Conservation (phyloP, 2,113 vertebrate genomes). For the Morone saxatilis region DNA sequence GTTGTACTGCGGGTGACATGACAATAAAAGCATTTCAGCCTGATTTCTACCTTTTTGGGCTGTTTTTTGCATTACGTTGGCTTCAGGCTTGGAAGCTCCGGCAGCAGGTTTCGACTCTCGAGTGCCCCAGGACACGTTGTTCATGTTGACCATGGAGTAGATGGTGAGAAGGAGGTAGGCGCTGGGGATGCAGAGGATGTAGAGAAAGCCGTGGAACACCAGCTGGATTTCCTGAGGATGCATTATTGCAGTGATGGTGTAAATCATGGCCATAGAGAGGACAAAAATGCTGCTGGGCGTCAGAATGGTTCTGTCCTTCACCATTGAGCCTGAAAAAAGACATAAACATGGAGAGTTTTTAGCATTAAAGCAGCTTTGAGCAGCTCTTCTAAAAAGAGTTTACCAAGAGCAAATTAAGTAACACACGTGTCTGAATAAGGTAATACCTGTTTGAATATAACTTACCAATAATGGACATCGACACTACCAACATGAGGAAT, state of each 20-base stretch:
- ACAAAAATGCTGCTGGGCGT: slow-evolving; percentile 80
- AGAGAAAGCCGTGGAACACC: slow-evolving; percentile 78
- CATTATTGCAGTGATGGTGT: slow-evolving; percentile 64
- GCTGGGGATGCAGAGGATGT: slow-evolving; percentile 81
- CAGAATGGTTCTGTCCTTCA: slow-evolving; percentile 70
- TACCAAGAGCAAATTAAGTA: not conserved
- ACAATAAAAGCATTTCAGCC: not conserved
- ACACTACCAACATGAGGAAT: slow-evolving; percentile 79
- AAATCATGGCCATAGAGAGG: slow-evolving; percentile 58
- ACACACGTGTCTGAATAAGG: not conserved
- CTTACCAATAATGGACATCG: slow-evolving; percentile 78
- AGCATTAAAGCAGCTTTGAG: not conserved
- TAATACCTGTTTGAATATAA: not conserved
- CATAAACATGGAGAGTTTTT: not conserved
- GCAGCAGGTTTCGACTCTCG: slow-evolving; percentile 64
- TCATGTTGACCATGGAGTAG: slow-evolving; percentile 85
- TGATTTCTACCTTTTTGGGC: slow-evolving; percentile 44
- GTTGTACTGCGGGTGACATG: not conserved
- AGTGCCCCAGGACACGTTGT: slow-evolving; percentile 85
- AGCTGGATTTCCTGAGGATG: slow-evolving; percentile 75
- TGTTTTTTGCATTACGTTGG: not conserved
- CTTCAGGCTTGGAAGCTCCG: not conserved
- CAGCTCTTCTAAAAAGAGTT: no score
- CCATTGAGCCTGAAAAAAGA: slow-evolving; percentile 63
- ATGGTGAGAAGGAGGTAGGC: slow-evolving; percentile 84